phyloP scores from a whole-genome alignment of 2,888 invertebrate species.

The Chrysotoxum bicinctum region DNA sequence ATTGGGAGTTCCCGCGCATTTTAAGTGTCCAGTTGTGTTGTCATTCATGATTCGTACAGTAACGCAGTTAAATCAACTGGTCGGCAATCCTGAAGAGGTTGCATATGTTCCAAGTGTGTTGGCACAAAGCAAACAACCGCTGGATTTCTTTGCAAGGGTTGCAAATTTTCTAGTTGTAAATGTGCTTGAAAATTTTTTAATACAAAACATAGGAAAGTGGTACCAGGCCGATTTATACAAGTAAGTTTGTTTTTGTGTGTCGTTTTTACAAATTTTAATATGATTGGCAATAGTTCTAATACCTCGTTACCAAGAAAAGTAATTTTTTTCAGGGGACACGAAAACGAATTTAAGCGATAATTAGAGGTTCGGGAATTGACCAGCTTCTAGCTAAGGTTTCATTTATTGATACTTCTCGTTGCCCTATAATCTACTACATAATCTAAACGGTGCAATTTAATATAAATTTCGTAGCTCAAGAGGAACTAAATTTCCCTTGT shows the following conservation, averaged over 20 bases:
- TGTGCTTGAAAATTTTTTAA: neutral
- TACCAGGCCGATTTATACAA: neutral
- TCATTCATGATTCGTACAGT: conserved; percentile 76
- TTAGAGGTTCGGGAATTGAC: too few species aligned
- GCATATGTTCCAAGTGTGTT: conserved; percentile 75
- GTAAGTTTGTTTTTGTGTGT: conserved; percentile 15
- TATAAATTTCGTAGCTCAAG: too few species aligned
- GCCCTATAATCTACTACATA: too few species aligned
- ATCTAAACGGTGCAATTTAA: too few species aligned
- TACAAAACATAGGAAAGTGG: neutral
- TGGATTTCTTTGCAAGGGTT: conserved; percentile 75
- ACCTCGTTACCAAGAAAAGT: too few species aligned
- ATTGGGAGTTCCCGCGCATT: conserved; percentile 78
- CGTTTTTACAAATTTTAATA: too few species aligned
- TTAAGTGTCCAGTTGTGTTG: conserved; percentile 77
- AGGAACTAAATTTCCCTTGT: too few species aligned
- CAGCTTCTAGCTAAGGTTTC: too few species aligned
- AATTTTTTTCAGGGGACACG: too few species aligned
- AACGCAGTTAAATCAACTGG: conserved; percentile 69
- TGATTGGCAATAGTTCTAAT: too few species aligned
- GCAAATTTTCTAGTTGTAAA: conserved; percentile 70
- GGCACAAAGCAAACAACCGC: conserved; percentile 49
- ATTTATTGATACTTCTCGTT: too few species aligned
- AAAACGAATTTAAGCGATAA: too few species aligned
- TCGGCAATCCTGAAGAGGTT: conserved; percentile 77